A percentile compares a stretch with the other conserved stretches of the same genome.
These are phyloP conservation scores for Grapholita molesta DNA, from an alignment of 1,140 invertebrate species.

Conservation along the genomic window DNA sequence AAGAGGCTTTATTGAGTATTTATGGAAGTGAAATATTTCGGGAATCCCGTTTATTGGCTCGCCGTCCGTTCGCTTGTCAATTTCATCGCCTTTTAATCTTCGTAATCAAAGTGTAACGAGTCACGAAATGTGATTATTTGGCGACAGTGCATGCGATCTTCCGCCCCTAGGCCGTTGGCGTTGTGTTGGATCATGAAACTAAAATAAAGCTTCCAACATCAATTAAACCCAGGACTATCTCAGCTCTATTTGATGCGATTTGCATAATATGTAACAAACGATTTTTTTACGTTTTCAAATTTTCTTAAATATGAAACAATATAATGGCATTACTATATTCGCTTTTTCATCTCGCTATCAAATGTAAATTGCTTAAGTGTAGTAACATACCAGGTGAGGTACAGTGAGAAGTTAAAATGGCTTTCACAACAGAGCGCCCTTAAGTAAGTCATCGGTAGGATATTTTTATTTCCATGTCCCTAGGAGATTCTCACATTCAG, in stretches of 20 bases:
- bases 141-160: neutral
- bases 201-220: too few species aligned
- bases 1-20: slow-evolving; percentile 49
- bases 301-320: neutral
- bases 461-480: neutral
- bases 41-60: slow-evolving; percentile 44
- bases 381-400: neutral
- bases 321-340: neutral
- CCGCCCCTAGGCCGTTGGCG: too few species aligned
- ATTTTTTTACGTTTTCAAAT: neutral
- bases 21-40: slow-evolving; percentile 52
- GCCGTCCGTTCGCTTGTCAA: slow-evolving; percentile 36
- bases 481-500: neutral
- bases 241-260: too few species aligned
- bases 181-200: too few species aligned
- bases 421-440: neutral
- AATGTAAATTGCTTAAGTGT: slow-evolving; percentile 3
- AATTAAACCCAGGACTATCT: too few species aligned
- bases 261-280: neutral
- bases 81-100: slow-evolving; percentile 36
- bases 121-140: slow-evolving; percentile 5
- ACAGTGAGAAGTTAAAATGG: neutral
- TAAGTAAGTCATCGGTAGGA: neutral
- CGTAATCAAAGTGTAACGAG: slow-evolving; percentile 26
- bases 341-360: neutral